Conservation (phyloP, 2,888 invertebrate species). For the Himalopsyche kuldschensis region DNA sequence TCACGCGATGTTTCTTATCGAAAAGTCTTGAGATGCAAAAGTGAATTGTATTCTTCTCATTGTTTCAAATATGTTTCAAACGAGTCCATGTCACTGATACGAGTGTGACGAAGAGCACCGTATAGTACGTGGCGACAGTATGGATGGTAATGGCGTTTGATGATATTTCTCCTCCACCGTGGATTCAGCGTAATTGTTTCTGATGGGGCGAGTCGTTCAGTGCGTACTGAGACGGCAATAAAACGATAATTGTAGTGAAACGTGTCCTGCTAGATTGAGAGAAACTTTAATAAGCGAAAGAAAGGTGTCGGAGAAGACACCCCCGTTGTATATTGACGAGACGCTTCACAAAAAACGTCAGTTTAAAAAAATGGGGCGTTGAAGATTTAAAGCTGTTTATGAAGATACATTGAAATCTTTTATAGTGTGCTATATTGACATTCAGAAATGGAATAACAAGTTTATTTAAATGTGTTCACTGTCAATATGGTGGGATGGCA, state of each 20-base stretch:
- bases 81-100: too few species aligned
- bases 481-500: too few species aligned
- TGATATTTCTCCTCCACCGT: constrained; percentile 21
- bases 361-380: not conserved
- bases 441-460: too few species aligned
- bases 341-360: not conserved
- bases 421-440: not conserved
- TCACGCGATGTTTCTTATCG: too few species aligned
- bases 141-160: constrained; percentile 25
- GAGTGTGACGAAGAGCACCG: too few species aligned
- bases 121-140: constrained; percentile 7
- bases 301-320: not conserved
- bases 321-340: not conserved
- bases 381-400: not conserved
- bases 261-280: not conserved
- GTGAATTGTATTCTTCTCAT: too few species aligned
- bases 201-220: constrained; percentile 8
- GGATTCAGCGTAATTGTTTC: constrained; percentile 31
- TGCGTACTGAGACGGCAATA: constrained; percentile 7
- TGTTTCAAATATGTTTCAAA: too few species aligned
- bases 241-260: constrained; percentile 19
- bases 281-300: constrained; percentile 10
- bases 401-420: not conserved
- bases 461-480: too few species aligned
- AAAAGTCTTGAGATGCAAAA: too few species aligned